Percentiles rank a stretch among this genome's conserved stretches.
phyloP scores from a whole-genome alignment of 1,140 invertebrate genomes.

The Zophobas morio region DNA sequence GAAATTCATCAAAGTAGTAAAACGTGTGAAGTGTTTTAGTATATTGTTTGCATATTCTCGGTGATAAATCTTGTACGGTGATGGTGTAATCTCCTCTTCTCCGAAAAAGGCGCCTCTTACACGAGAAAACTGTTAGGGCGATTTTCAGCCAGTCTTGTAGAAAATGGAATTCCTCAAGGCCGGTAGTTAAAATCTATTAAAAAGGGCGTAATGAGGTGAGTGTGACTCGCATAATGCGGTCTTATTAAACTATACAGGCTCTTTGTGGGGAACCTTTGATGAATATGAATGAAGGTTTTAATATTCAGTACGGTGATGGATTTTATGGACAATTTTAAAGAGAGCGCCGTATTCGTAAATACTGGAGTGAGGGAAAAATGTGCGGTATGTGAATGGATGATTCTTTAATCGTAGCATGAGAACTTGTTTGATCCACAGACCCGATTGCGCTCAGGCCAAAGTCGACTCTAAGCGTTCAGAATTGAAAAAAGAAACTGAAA shows the following conservation, averaged over 20 bases:
- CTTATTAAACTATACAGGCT: neutral
- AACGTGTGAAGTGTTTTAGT: slow-evolving; percentile 31
- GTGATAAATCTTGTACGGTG: slow-evolving; percentile 26
- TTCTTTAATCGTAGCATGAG: too few species aligned
- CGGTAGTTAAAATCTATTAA: neutral
- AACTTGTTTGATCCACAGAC: too few species aligned
- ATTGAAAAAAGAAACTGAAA: too few species aligned
- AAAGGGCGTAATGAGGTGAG: neutral
- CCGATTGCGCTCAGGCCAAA: too few species aligned
- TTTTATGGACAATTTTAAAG: too few species aligned
- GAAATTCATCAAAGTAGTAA: slow-evolving; percentile 28
- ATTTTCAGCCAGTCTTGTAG: neutral
- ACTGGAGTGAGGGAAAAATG: too few species aligned
- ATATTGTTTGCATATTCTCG: slow-evolving; percentile 8
- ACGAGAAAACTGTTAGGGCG: neutral
- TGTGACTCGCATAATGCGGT: neutral
- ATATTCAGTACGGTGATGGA: too few species aligned
- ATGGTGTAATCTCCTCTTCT: slow-evolving; percentile 7
- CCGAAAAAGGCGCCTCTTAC: neutral
- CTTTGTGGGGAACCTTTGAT: neutral
- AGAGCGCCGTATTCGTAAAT: too few species aligned
- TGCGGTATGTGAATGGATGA: too few species aligned
- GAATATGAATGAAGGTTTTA: too few species aligned
- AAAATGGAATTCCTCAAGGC: neutral
- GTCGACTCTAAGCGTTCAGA: too few species aligned